phyloP scores from a whole-genome alignment of 1,140 invertebrate species.

The Nasonia longicornis region DNA sequence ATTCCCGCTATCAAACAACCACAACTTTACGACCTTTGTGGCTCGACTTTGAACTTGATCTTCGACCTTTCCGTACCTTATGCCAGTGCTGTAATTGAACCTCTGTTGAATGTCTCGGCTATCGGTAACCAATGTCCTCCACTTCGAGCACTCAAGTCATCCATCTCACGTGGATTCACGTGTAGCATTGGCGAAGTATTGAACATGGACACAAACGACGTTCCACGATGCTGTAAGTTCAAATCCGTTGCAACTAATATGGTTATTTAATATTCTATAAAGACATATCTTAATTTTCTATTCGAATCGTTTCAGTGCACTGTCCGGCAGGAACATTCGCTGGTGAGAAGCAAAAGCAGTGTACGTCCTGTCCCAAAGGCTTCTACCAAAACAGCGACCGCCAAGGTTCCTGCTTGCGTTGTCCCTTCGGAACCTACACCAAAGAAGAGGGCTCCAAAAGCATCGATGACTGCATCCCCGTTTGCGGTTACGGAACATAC shows the following conservation, averaged over 20 bases:
- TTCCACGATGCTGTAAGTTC: constrained; percentile 90
- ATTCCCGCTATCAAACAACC: constrained; percentile 88
- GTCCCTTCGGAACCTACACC: constrained; percentile 93
- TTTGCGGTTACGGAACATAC: constrained; percentile 96
- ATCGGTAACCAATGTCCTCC: constrained; percentile 93
- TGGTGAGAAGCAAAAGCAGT: constrained; percentile 86
- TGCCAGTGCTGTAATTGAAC: constrained; percentile 91
- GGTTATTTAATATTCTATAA: not conserved
- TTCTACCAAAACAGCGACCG: constrained; percentile 93
- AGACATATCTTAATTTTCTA: not conserved
- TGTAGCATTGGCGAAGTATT: constrained; percentile 94
- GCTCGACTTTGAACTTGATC: constrained; percentile 91
- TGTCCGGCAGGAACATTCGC: constrained; percentile 96
- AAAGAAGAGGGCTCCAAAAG: constrained; percentile 89
- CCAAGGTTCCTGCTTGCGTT: constrained; percentile 87
- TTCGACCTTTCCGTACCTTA: constrained; percentile 94
- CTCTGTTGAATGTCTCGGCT: constrained; percentile 87
- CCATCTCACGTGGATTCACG: constrained; percentile 88
- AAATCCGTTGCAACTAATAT: not conserved
- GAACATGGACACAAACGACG: constrained; percentile 90
- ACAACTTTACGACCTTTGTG: constrained; percentile 93
- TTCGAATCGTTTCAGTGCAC: constrained; percentile 75
- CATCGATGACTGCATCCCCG: constrained; percentile 86
- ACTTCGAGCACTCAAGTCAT: constrained; percentile 86
- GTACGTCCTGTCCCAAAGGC: constrained; percentile 89